These are phyloP conservation scores for Saccopteryx bilineata DNA, from an alignment of 2,113 vertebrate species.

Conservation along the genomic window DNA sequence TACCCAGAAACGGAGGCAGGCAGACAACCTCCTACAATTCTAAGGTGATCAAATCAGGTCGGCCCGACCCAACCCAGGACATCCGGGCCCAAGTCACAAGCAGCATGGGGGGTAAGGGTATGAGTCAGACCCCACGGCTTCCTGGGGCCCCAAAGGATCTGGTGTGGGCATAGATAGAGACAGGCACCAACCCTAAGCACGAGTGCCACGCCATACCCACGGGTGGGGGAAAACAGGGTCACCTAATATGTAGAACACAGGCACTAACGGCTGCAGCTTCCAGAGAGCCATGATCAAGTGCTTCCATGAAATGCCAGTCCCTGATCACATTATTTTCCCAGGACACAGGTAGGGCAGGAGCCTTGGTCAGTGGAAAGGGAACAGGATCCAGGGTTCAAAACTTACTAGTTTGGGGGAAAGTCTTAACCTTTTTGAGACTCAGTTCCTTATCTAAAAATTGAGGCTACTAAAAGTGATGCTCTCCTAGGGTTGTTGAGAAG, in stretches of 20 bases:
- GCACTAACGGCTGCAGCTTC: neutral
- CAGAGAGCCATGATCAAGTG: neutral
- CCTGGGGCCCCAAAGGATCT: slow-evolving; percentile 56
- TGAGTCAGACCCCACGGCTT: slow-evolving; percentile 73
- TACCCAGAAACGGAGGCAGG: neutral
- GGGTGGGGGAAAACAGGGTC: neutral
- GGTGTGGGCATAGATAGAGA: slow-evolving; percentile 44
- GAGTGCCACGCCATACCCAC: neutral
- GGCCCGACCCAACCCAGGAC: slow-evolving; percentile 54
- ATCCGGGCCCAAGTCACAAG: slow-evolving; percentile 52
- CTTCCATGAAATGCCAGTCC: neutral
- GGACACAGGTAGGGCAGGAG: neutral
- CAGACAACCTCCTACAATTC: neutral
- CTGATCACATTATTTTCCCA: neutral
- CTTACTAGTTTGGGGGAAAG: neutral
- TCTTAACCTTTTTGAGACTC: neutral
- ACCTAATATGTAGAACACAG: neutral
- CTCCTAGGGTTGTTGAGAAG: neutral
- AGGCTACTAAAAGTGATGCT: neutral
- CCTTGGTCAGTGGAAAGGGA: neutral
- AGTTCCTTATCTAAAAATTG: slow-evolving; percentile 25
- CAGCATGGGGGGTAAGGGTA: slow-evolving; percentile 34
- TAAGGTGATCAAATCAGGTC: slow-evolving; percentile 26
- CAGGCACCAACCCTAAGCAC: slow-evolving; percentile 4
- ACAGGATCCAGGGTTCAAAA: neutral